Evolutionary conservation across 1,140 invertebrate species (phyloP), one percentile per base, ranked within the genome.

Genomic region (Heliconius melpomene): DNA sequence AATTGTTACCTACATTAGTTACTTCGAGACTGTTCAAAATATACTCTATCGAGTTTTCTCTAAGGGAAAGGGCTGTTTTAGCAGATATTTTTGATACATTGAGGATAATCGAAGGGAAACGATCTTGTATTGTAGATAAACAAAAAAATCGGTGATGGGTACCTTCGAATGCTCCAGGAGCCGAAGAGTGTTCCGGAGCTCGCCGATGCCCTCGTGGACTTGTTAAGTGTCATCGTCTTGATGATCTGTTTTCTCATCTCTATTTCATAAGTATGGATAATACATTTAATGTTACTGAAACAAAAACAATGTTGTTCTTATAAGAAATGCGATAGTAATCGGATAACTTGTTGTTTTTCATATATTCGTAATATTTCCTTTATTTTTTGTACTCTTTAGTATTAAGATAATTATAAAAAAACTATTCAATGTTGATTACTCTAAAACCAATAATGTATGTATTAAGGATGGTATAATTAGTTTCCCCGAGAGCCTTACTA

Each of bases 311-410:
- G 92, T 94, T 93, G 92, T 93, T 93, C 92, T 93, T 93, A 91
- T 91, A 93, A 90, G 88, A 92, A 86, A 91, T 88, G 93, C 91
- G 93, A 92, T 90, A 83, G 82, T 88, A 88, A 92, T 93, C 92
- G 91, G 86, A 93, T 91, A 87, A 92, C 91, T 93, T 94, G 93
- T 94, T 94, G 93, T 91, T 94, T 94, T 94, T 93, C 91, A 93
- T 91, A 91, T 93, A 94, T 91, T 94, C 92, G 90, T 94, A 91
- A 94, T 93, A 93, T 93, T 94, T 94, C 92, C 92, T 94, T 94
- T 94, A 94, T 94, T 94, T 94, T 94, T 94, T 94, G 92, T 94
- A 94, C 93, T 94, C 93, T 94, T 93, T 94, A 93, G 90, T 90
- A 85, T 90, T 94, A 94, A 93, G 93, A 89, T 93, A 93, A 93